These are phyloP conservation scores for Monomorium pharaonis DNA, from an alignment of 1,140 invertebrate genomes.

Conservation along the genomic window DNA sequence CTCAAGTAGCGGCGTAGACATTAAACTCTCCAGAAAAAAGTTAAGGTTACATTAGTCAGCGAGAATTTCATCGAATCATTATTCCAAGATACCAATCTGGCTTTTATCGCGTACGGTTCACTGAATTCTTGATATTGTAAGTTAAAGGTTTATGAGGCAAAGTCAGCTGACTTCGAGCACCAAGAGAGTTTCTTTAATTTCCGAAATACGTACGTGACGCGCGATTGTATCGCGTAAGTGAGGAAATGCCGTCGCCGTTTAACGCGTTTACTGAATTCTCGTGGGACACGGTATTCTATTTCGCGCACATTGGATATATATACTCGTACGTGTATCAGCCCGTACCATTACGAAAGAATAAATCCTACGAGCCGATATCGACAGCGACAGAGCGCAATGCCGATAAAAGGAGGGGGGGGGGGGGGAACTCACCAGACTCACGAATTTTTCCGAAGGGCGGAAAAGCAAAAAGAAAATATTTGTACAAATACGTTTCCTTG, in stretches of 20 bases:
- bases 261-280: not conserved
- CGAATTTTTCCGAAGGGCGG: not conserved
- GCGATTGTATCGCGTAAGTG: not conserved
- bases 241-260: not conserved
- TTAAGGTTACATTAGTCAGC: not conserved
- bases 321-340: conserved; percentile 1
- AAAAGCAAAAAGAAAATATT: not conserved
- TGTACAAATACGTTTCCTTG: not conserved
- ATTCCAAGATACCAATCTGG: not conserved
- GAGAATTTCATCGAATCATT: not conserved
- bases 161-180: not conserved
- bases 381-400: not conserved
- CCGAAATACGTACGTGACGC: not conserved
- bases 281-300: not conserved
- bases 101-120: not conserved
- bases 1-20: not conserved
- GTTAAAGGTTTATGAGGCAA: not conserved
- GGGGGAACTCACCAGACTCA: not conserved
- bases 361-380: conserved; percentile 55
- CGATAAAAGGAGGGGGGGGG: not conserved
- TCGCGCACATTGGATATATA: not conserved
- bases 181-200: not conserved
- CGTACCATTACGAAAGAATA: conserved; percentile 29
- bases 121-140: not conserved
- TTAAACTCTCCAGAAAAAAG: too few species aligned